Evolutionary conservation across 2,113 vertebrate species (phyloP), one percentile per base, ranked within the genome.

Genomic region (Microcebus jonahi): DNA sequence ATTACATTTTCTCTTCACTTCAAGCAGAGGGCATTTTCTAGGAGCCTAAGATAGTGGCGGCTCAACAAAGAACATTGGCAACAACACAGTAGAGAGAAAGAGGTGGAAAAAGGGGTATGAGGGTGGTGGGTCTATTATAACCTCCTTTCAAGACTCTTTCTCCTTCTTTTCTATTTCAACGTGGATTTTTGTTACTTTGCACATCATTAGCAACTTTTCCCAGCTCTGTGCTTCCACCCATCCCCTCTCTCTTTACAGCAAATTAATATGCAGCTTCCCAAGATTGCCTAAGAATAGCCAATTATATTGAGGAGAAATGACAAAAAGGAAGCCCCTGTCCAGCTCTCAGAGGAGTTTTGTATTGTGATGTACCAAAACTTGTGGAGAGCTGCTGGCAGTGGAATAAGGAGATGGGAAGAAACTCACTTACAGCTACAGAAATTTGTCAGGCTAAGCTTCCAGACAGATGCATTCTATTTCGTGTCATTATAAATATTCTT

Each of bases 401-500:
- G 11, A 86, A 34, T 48, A 68, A 57, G 31, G 18, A 31, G 55
- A 29, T 1, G 75, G 21, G 42, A 13, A 77, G 48, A 77, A 25
- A 39, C 17, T 70, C 65, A 97, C 68, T 91, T 87, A 4, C 95
- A 25, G 4, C 90, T 95, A 63, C 79, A 90, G 63, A 96, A 67
- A 89, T 97, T 80, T 96, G 14, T 96, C 81, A 90, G 71, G 59
- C 63, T 95, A 11, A 34, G 39, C 34, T 59, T 89, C 20, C 39
- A 83, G 84, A 96, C 77, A 81, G n/a, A 79, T 59, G 65, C 61
- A 93, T 96, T 55, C 57, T 91, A 34, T 83, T 94, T 95, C 10
- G 82, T 88, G 59, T 63, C 92, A 25, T 94, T 61, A 86, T 59
- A 93, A 96, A 90, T 84, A 97, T 65, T 10, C 21, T 97, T 97